Conservation (phyloP, 2,888 invertebrate species). For the Agrilus cyanescens region DNA sequence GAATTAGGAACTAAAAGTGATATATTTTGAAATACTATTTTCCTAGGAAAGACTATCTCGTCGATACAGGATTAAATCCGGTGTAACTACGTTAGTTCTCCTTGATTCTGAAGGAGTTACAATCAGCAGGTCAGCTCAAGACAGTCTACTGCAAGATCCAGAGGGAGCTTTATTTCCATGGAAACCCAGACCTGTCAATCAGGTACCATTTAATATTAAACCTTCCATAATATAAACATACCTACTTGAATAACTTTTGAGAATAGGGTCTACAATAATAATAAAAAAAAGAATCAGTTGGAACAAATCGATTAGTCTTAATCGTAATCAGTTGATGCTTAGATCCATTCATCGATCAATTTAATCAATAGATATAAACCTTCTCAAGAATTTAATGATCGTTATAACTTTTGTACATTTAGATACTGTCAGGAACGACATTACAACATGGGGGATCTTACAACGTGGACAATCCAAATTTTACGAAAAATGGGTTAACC, state of each 20-base stretch:
- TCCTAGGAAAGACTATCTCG: constrained; percentile 60
- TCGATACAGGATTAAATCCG: constrained; percentile 64
- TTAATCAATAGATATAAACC: no score
- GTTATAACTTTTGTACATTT: neutral
- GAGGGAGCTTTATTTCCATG: constrained; percentile 60
- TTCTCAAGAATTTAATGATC: no score
- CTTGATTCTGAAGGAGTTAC: constrained; percentile 54
- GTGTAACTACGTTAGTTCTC: constrained; percentile 64
- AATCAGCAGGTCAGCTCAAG: constrained; percentile 46
- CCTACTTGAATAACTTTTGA: no score
- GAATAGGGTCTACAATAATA: no score
- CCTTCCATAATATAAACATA: no score
- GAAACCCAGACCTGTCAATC: constrained; percentile 56
- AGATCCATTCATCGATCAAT: no score
- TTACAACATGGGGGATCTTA: constrained; percentile 30
- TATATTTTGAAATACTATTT: constrained; percentile 22
- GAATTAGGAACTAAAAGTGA: constrained; percentile 12
- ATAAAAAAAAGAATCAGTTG: no score
- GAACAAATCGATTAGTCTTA: no score
- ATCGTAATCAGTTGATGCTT: no score
- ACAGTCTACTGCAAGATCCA: constrained; percentile 58
- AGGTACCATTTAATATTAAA: constrained; percentile 28
- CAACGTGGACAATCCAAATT: constrained; percentile 25
- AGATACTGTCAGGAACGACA: constrained; percentile 39
- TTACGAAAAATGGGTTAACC: constrained; percentile 18